These are phyloP conservation scores for Sebastiscus tertius DNA, from an alignment of 2,797 vertebrate genomes.

Conservation along the genomic window DNA sequence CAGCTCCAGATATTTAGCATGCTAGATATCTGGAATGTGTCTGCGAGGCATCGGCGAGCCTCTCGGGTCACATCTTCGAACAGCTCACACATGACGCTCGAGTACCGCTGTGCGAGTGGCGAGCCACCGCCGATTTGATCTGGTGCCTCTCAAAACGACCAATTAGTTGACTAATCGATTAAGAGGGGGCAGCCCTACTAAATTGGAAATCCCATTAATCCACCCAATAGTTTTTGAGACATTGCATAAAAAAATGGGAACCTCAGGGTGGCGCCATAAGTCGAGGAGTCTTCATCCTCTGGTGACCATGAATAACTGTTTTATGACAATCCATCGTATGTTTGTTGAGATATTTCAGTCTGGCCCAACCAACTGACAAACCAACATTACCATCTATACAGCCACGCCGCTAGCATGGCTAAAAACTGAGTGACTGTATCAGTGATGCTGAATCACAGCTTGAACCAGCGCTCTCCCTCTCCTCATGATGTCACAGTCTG, in stretches of 20 bases:
- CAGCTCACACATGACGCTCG: fast-evolving
- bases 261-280: neutral
- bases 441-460: conserved; percentile 17
- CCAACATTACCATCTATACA: neutral
- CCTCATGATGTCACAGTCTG: conserved; percentile 62
- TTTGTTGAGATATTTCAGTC: neutral
- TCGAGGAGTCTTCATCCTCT: neutral
- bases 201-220: neutral
- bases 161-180: too few species aligned
- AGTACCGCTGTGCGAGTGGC: fast-evolving
- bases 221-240: neutral
- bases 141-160: too few species aligned
- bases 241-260: neutral
- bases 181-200: fast-evolving
- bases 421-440: neutral
- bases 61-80: too few species aligned
- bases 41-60: too few species aligned
- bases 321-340: neutral
- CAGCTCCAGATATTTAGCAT: too few species aligned
- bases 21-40: too few species aligned
- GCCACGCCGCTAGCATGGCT: fast-evolving
- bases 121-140: too few species aligned
- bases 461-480: conserved; percentile 12
- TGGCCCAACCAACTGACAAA: neutral
- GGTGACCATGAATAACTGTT: neutral